phyloP scores from a whole-genome alignment of 2,797 vertebrate species.

The Alca torda region DNA sequence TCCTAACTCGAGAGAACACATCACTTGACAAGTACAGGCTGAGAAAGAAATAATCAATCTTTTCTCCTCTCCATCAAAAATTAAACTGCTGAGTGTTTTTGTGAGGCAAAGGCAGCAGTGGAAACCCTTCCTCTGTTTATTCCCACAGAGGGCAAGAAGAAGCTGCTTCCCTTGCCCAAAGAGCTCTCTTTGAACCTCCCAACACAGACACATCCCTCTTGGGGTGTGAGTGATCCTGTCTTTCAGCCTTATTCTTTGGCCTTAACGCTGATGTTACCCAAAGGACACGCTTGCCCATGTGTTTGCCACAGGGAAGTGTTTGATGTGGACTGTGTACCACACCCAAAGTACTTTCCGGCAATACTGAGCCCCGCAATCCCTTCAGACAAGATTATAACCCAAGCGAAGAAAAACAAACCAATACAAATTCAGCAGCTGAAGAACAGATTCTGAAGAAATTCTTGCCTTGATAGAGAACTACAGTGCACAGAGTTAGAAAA shows the following conservation, averaged over 20 bases:
- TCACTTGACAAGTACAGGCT: not conserved
- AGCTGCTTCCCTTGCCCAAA: not conserved
- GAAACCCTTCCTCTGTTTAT: not conserved
- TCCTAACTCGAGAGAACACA: not conserved
- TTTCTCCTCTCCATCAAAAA: not conserved
- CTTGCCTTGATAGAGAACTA: not conserved
- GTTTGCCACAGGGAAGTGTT: not conserved
- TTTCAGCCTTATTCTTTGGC: not conserved
- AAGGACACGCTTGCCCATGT: accelerated
- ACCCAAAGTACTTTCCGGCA: not conserved
- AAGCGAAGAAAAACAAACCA: not conserved
- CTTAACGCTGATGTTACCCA: not conserved
- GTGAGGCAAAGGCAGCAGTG: not conserved
- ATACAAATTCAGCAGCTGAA: not conserved
- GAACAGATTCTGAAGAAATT: not conserved
- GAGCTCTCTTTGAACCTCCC: not conserved
- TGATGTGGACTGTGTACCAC: not conserved
- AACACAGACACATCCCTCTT: not conserved
- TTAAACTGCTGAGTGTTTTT: not conserved
- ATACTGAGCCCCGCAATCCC: not conserved
- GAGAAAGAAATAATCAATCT: not conserved
- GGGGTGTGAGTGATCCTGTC: not conserved
- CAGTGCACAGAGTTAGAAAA: not conserved
- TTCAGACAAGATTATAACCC: not conserved
- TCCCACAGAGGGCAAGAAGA: not conserved